Base-by-base conservation (phyloP, 2,888 invertebrate genomes). In the Yponomeuta malinellus region DNA sequence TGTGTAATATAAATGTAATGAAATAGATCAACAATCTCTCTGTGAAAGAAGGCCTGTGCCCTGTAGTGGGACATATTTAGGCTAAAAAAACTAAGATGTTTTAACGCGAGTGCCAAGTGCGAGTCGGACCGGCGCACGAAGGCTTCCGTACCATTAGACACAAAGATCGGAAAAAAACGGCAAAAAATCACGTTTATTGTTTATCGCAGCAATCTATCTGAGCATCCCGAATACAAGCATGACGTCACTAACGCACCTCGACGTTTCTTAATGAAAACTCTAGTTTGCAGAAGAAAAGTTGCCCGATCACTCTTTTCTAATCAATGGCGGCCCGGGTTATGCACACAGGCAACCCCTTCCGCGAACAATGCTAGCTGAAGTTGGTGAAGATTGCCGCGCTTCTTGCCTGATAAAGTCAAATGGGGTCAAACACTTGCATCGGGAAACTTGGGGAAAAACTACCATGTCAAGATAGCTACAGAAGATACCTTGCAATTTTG, bases 401-500 rank as follows among this genome's bases (percentile, higher is more conserved):
- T 29, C 65, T 29, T 15, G 15, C 3, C 52, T 80, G 81, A 87
- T 86, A 83, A 43, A 82, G 79, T 83, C 76, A 82, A 88, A 87
- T 80, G 83, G 80, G 88, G 88, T 87, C 88, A 83, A 83, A 86
- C 83, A 71, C 52, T 59, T 59, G 68, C 72, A 69, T 72, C 71
- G 70, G 71, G 71, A 3, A 64, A 65, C 65, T 65, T 65, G 2
- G 65, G 33, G 33, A 65, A 65, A 64, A 33, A 65, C 15, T 10
- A 33, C 65, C 33, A 10, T 15, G 52, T 15, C 43, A 43, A 43
- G 9, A 43, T 43, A 8, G 43, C 43, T 43, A 8, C 43, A 43
- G 43, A 1, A 43, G 8, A 43, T 43, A 43, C 43, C 43, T 43
- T 43, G 23, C 23, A 23, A 23, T 23, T 23, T 23, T 23, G 23